phyloP scores from a whole-genome alignment of 2,888 invertebrate species.

The Stratiomys singularior region DNA sequence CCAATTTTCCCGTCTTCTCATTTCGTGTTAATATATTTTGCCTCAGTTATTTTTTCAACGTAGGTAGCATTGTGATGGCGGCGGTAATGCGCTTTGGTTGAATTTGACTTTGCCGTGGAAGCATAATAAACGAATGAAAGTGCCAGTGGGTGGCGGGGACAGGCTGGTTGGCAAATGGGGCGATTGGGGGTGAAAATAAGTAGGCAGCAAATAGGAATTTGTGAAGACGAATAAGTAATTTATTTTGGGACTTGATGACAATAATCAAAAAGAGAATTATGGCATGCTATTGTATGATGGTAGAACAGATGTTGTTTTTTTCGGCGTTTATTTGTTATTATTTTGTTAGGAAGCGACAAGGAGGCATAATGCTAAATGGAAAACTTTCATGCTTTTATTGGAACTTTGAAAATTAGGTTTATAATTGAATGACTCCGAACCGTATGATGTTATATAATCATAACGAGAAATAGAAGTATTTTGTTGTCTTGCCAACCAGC shows the following conservation, averaged over 20 bases:
- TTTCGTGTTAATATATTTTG: slow-evolving; percentile 33
- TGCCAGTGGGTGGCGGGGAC: not conserved
- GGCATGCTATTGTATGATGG: not conserved
- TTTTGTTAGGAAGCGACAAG: too few species aligned
- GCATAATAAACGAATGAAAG: not conserved
- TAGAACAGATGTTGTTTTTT: not conserved
- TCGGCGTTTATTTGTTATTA: too few species aligned
- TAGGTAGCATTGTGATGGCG: not conserved
- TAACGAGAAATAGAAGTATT: too few species aligned
- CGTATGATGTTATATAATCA: too few species aligned
- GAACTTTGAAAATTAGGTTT: too few species aligned
- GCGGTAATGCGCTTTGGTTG: not conserved
- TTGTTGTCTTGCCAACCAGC: too few species aligned
- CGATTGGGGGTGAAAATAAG: not conserved
- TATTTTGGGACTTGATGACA: slow-evolving; percentile 7
- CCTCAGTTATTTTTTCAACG: not conserved
- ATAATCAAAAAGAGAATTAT: slow-evolving; percentile 8
- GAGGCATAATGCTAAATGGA: too few species aligned
- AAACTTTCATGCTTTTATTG: too few species aligned
- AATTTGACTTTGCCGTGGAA: not conserved
- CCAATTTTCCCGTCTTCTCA: slow-evolving; percentile 36
- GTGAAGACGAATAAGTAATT: slow-evolving; percentile 11
- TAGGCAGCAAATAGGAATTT: slow-evolving; percentile 3
- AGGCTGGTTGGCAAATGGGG: not conserved
- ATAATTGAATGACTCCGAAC: too few species aligned